Base-by-base conservation (phyloP, 2,797 vertebrate species). In the Syndactyla subalaris region DNA sequence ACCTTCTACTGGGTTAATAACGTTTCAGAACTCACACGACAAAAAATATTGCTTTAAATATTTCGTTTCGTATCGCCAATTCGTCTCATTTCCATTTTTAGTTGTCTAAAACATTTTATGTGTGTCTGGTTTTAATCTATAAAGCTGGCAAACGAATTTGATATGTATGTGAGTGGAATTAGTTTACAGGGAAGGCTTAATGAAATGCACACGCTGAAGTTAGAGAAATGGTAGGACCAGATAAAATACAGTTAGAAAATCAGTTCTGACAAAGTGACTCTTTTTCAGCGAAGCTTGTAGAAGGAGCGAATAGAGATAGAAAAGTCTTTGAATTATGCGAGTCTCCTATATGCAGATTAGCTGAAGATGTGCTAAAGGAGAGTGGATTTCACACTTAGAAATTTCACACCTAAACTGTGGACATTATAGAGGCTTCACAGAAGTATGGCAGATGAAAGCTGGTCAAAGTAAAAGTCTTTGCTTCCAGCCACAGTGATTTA, bases 401-500 rank as follows among this genome's bases (percentile, higher is more conserved):
- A 90, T 93, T 86, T 94, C 93, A 84, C 88, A 90, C 87, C 75
- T 88, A 71, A 83, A 66, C 83, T 58, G 83, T 66, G 92, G 90
- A 84, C 85, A 49, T 84, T n/a, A 51, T 39, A 73, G 59, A 93
- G 82, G 51, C 89, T 93, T 88, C 63, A 49, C 29, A 62, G 63
- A 92, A 93, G 30, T 38, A 51, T 43, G 61, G 68, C 76, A 84
- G 39, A 61, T 84, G 70, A 91, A 93, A 91, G 62, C 66, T 46
- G 78, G 78, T 66, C 85, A 75, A 74, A 84, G 72, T 66, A 65
- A 72, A 95, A 89, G 61, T 74, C 89, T 67, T 86, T 58, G 46
- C 91, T 95, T 85, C 49, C 89, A 92, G 78, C 72, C 78, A 76
- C 66, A 65, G 75, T 12, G 49, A 61, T 76, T 77, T 85, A 68